Evolutionary conservation across 2,888 invertebrate genomes (phyloP).

Genomic region (Nymphalis polychloros): DNA sequence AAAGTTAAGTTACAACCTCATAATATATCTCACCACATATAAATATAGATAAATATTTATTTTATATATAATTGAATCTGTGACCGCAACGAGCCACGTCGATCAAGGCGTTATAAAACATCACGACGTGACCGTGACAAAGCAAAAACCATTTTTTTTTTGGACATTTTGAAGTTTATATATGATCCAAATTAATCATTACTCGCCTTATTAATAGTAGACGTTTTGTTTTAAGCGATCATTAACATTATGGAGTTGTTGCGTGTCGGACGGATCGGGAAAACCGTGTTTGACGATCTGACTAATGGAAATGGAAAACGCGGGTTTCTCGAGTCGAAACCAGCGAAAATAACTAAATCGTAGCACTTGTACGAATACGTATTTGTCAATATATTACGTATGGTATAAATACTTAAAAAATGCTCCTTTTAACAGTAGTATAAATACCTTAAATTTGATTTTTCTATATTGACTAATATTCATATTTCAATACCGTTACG

Average conservation of each 20-base stretch:
- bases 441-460: too few relatives aligned
- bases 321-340: not conserved
- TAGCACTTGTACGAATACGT: not conserved
- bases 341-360: not conserved
- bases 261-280: slow-evolving; percentile 4
- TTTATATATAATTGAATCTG: slow-evolving; percentile 8
- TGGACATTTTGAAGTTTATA: slow-evolving; percentile 11
- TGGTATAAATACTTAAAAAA: too few relatives aligned
- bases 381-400: too few relatives aligned
- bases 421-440: too few relatives aligned
- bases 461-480: too few relatives aligned
- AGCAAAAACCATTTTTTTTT: slow-evolving; percentile 7
- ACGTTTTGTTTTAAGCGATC: slow-evolving; percentile 20
- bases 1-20: too few relatives aligned
- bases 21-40: too few relatives aligned
- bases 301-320: slow-evolving; percentile 6
- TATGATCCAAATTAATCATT: slow-evolving; percentile 30
- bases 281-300: slow-evolving; percentile 15
- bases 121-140: not conserved
- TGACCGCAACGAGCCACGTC: slow-evolving; percentile 11
- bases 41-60: slow-evolving; percentile 13
- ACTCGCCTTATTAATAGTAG: slow-evolving; percentile 22
- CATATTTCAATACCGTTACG: too few relatives aligned
- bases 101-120: not conserved
- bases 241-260: slow-evolving; percentile 16